phyloP scores from a whole-genome alignment of 2,113 vertebrate species.

The Pomatostomus ruficeps region DNA sequence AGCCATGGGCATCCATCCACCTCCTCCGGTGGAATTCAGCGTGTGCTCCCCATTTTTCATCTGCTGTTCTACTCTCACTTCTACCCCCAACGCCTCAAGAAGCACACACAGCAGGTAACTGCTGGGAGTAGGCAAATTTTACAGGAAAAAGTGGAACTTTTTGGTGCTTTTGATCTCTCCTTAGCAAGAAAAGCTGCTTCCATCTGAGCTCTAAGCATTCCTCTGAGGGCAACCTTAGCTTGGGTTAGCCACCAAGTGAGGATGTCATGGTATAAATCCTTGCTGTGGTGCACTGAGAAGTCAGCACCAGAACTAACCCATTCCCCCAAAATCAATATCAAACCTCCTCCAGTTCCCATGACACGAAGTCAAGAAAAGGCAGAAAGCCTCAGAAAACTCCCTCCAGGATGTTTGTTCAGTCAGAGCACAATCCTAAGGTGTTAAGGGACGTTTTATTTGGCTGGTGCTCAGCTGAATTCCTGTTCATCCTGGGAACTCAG shows the following conservation, averaged over 20 bases:
- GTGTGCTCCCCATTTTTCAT: accelerated
- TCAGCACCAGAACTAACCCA: neutral
- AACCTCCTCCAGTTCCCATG: neutral
- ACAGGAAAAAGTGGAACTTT: neutral
- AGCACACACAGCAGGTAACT: neutral
- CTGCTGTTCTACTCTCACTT: neutral
- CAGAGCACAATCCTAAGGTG: neutral
- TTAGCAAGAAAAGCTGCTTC: neutral
- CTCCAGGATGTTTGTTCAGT: neutral
- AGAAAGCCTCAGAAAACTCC: neutral
- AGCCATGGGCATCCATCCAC: neutral
- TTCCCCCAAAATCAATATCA: neutral
- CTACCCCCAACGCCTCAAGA: accelerated
- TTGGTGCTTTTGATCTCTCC: neutral
- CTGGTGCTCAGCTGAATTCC: neutral
- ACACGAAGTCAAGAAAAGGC: neutral
- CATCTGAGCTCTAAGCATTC: too few relatives aligned
- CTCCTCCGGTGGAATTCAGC: accelerated
- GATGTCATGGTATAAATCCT: accelerated
- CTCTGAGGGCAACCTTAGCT: neutral
- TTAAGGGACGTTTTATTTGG: neutral
- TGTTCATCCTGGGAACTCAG: neutral
- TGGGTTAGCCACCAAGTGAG: neutral
- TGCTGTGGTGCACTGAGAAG: neutral
- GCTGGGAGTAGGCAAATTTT: neutral